Percentiles rank a stretch among this genome's conserved stretches.
Conservation (phyloP, 2,797 vertebrate species). For the Miichthys miiuy region DNA sequence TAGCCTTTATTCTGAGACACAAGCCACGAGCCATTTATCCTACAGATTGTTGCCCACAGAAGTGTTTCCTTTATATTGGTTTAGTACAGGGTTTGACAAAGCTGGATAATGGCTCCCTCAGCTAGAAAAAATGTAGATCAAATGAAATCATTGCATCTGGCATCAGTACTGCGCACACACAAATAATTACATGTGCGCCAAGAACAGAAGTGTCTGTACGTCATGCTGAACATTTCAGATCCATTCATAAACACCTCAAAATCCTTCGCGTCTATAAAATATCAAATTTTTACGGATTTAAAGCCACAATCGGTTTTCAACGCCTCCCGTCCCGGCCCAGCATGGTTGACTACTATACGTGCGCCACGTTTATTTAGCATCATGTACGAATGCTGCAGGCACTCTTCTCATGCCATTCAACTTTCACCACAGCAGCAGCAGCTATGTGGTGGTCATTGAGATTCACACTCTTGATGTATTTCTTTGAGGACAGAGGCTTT, state of each 20-base stretch:
- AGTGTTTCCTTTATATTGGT: constrained; percentile 36
- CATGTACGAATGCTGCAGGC: neutral
- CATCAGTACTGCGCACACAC: neutral
- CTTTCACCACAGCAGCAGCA: constrained; percentile 1
- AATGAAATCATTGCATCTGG: constrained; percentile 26
- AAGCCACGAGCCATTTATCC: constrained; percentile 14
- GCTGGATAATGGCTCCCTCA: constrained; percentile 12
- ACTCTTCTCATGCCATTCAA: neutral
- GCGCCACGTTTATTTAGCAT: neutral
- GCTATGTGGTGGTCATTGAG: no score
- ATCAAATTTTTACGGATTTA: neutral
- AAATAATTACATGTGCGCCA: constrained; percentile 4
- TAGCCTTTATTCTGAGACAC: neutral
- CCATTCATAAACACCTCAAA: neutral
- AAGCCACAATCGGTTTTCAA: neutral
- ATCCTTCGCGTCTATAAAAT: neutral
- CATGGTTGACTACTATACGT: neutral
- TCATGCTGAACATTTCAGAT: neutral
- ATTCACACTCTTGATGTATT: neutral
- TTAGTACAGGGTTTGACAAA: constrained; percentile 4
- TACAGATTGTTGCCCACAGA: constrained; percentile 2
- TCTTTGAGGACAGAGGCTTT: neutral
- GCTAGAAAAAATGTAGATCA: constrained; percentile 17
- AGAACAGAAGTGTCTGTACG: neutral
- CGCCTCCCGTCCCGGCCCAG: neutral